Conservation (phyloP, 2,113 vertebrate species). For the Oryzias javanicus region DNA sequence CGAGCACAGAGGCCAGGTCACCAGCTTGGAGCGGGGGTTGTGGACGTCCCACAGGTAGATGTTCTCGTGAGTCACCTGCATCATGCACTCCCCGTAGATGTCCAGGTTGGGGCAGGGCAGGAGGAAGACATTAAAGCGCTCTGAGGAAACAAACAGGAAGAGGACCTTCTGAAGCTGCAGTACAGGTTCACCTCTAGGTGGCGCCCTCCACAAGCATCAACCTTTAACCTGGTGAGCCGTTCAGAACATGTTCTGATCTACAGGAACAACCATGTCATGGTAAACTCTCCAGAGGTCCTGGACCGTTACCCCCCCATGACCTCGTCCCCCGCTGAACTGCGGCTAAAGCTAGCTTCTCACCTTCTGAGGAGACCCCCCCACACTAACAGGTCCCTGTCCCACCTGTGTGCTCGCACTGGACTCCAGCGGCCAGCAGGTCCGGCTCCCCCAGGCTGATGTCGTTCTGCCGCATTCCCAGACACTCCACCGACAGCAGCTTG, state of each 20-base stretch:
- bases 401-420: conserved; percentile 96
- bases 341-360: too few relatives aligned
- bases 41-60: conserved; percentile 98
- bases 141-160: conserved; percentile 59
- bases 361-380: too few relatives aligned
- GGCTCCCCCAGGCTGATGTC: conserved; percentile 95
- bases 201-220: too few relatives aligned
- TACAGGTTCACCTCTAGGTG: too few relatives aligned
- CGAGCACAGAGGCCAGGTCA: conserved; percentile 95
- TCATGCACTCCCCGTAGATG: conserved; percentile 93
- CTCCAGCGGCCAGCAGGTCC: conserved; percentile 92
- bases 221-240: too few relatives aligned
- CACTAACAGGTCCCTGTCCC: background rate
- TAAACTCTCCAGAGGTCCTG: too few relatives aligned
- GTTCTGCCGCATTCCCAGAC: conserved; percentile 85
- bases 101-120: conserved; percentile 92
- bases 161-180: too few relatives aligned
- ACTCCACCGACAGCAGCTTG: conserved; percentile 91
- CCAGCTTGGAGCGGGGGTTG: conserved; percentile 90
- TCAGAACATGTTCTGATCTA: too few relatives aligned
- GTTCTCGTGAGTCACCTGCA: conserved; percentile 97
- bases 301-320: too few relatives aligned
- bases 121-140: conserved; percentile 94
- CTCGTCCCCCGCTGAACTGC: too few relatives aligned
- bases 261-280: too few relatives aligned